A percentile compares a stretch with the other conserved stretches of the same genome.
phyloP scores from a whole-genome alignment of 2,113 vertebrate species.

The Falco punctatus region DNA sequence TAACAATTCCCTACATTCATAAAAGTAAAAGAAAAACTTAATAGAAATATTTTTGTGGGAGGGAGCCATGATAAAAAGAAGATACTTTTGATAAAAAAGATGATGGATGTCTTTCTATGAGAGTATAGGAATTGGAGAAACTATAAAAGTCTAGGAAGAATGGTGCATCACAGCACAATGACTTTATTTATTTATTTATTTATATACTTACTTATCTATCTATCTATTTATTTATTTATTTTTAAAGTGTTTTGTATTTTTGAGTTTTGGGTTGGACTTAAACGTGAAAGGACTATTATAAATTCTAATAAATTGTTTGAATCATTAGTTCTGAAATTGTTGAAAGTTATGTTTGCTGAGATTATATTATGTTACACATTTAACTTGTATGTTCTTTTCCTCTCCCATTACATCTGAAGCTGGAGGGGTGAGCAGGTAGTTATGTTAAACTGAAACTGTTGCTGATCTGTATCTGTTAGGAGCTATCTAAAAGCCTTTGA shows the following conservation, averaged over 20 bases:
- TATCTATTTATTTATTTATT: background rate
- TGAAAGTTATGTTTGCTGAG: background rate
- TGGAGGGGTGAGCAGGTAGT: background rate
- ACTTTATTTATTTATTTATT: background rate
- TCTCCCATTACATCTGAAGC: background rate
- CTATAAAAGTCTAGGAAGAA: background rate
- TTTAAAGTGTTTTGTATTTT: background rate
- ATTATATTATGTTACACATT: background rate
- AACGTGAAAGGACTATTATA: background rate
- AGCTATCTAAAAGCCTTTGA: background rate
- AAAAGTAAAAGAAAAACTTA: background rate
- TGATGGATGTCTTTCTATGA: background rate
- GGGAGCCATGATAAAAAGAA: background rate
- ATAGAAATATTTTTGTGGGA: background rate
- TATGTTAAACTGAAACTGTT: background rate
- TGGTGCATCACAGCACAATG: background rate
- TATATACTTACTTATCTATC: too few species aligned
- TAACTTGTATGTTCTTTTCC: background rate
- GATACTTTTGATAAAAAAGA: background rate
- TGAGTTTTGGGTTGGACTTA: background rate
- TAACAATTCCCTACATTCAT: background rate
- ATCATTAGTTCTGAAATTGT: background rate
- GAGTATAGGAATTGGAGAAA: background rate
- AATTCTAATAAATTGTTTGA: background rate
- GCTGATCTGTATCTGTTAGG: background rate